Percentiles rank a stretch among this genome's conserved stretches.
Conservation (phyloP, 2,113 vertebrate species). For the Paedocypris sp. region DNA sequence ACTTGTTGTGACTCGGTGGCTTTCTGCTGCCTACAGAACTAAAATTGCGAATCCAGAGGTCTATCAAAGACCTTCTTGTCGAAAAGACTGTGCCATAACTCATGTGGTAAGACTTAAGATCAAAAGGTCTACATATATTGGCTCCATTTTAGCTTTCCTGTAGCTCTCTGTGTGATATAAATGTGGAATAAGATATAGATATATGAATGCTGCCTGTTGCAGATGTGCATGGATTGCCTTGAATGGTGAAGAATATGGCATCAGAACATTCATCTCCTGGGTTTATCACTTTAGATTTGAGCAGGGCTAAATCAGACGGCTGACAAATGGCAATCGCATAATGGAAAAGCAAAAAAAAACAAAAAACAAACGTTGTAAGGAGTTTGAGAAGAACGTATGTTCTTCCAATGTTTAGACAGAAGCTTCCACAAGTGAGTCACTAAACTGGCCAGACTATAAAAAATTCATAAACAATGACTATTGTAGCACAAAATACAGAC, state of each 20-base stretch:
- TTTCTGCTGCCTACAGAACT: conserved; percentile 15
- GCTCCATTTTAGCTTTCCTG: conserved; percentile 3
- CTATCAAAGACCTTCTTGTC: background rate
- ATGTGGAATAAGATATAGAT: background rate
- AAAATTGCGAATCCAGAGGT: conserved; percentile 2
- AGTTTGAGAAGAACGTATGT: no score
- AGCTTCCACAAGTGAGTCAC: no score
- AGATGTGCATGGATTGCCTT: conserved; percentile 8
- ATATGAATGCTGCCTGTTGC: background rate
- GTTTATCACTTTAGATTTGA: conserved; percentile 49
- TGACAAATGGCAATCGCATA: conserved; percentile 49
- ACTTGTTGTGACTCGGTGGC: conserved; percentile 9
- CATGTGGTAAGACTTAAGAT: background rate
- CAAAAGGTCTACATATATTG: background rate
- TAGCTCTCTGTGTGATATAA: background rate
- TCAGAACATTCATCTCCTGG: conserved; percentile 45
- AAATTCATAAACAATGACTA: no score
- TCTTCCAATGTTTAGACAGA: no score
- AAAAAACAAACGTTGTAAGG: conserved; percentile 56
- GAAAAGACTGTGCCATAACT: background rate
- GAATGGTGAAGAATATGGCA: conserved; percentile 34
- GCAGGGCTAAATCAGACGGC: conserved; percentile 47
- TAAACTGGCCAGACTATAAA: no score
- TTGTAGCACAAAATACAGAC: no score
- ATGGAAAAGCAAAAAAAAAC: conserved; percentile 43